phyloP scores from a whole-genome alignment of 2,113 vertebrate species.

The Opisthocomus hoazin region DNA sequence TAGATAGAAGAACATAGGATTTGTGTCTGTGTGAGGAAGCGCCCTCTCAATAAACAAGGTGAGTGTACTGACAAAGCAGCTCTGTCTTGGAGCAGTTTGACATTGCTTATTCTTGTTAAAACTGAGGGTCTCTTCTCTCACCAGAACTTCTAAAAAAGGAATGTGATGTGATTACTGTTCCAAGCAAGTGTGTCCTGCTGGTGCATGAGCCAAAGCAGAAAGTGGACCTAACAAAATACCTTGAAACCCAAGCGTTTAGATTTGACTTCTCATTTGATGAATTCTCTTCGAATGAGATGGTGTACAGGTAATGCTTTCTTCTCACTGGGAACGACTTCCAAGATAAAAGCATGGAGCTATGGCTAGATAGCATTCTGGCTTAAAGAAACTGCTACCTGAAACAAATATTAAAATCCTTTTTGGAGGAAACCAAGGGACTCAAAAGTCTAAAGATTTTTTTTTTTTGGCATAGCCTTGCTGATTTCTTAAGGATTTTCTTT shows the following conservation, averaged over 20 bases:
- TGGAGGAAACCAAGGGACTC: neutral
- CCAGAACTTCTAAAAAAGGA: constrained; percentile 88
- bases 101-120: neutral
- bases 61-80: neutral
- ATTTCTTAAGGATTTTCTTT: neutral
- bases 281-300: constrained; percentile 82
- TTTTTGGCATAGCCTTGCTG: neutral
- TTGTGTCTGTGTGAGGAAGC: constrained; percentile 94
- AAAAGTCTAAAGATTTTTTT: neutral
- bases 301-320: constrained; percentile 84
- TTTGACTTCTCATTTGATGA: constrained; percentile 96
- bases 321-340: neutral
- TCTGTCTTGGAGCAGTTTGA: neutral
- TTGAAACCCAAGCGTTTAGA: constrained; percentile 91
- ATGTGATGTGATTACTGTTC: constrained; percentile 92
- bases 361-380: neutral
- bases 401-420: neutral
- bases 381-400: neutral
- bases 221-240: constrained; percentile 95
- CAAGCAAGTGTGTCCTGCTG: constrained; percentile 81
- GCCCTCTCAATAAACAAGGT: constrained; percentile 93
- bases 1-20: constrained; percentile 87
- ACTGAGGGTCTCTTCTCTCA: neutral
- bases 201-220: constrained; percentile 96
- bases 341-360: neutral